A percentile compares a stretch with the other conserved stretches of the same genome.
Conservation (phyloP, 1,140 invertebrate species). For the Neuroterus valhalla region DNA sequence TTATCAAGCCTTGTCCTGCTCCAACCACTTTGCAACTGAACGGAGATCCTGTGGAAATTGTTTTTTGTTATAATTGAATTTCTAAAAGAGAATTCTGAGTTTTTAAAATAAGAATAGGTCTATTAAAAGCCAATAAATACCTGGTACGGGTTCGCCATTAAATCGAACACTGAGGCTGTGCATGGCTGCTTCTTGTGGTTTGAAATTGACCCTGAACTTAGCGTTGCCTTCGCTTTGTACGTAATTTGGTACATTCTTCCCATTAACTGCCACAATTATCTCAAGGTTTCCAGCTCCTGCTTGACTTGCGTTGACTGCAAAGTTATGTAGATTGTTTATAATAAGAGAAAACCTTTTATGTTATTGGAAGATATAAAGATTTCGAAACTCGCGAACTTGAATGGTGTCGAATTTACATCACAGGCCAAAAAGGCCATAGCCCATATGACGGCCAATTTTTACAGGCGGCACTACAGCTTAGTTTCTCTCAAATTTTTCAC, state of each 20-base stretch:
- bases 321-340: slow-evolving; percentile 19
- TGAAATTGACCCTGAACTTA: slow-evolving; percentile 96
- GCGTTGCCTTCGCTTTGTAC: slow-evolving; percentile 98
- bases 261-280: slow-evolving; percentile 98
- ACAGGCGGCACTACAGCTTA: too few species aligned
- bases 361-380: too few species aligned
- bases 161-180: slow-evolving; percentile 95
- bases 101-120: neutral
- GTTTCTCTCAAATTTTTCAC: too few species aligned
- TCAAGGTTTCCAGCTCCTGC: slow-evolving; percentile 96
- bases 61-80: neutral
- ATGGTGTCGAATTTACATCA: too few species aligned
- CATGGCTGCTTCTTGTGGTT: slow-evolving; percentile 92
- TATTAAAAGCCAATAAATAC: slow-evolving; percentile 63
- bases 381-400: too few species aligned
- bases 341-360: neutral
- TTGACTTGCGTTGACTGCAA: slow-evolving; percentile 85
- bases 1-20: slow-evolving; percentile 78
- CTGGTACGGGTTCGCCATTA: slow-evolving; percentile 95
- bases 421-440: too few species aligned
- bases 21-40: slow-evolving; percentile 88
- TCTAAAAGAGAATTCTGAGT: neutral
- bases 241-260: slow-evolving; percentile 98
- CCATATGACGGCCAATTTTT: too few species aligned
- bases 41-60: slow-evolving; percentile 81